These are phyloP conservation scores for Neoaliturus tenellus DNA, from an alignment of 2,888 invertebrate genomes.

Conservation along the genomic window DNA sequence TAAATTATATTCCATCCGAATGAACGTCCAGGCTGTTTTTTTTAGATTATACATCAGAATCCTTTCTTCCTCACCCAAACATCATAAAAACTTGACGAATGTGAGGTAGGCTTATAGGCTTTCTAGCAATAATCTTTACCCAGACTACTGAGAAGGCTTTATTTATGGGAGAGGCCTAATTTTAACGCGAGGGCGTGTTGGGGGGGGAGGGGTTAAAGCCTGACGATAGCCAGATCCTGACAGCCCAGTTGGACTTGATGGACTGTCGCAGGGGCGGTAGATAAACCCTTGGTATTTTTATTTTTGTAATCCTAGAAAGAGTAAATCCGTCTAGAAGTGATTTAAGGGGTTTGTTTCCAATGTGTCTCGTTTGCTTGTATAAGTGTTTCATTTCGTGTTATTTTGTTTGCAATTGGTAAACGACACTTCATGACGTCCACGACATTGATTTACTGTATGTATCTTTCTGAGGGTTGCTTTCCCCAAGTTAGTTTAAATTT, in stretches of 20 bases:
- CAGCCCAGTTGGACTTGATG: background rate
- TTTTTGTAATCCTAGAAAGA: background rate
- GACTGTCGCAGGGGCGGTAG: conserved; percentile 3
- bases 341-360: background rate
- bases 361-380: too few relatives aligned
- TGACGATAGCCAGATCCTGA: conserved; percentile 1
- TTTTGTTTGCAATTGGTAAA: too few relatives aligned
- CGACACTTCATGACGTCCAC: too few relatives aligned
- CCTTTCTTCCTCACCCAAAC: too few relatives aligned
- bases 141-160: background rate
- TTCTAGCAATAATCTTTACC: background rate
- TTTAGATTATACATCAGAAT: too few relatives aligned
- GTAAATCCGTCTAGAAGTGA: background rate
- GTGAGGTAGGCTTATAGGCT: background rate
- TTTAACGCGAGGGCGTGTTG: background rate
- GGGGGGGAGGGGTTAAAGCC: background rate
- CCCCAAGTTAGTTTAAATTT: too few relatives aligned
- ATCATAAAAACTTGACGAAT: background rate
- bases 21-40: too few relatives aligned
- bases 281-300: conserved; percentile 3
- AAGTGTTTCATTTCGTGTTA: too few relatives aligned
- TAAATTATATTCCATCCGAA: too few relatives aligned
- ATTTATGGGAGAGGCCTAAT: conserved; percentile 18
- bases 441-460: too few relatives aligned
- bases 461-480: too few relatives aligned